phyloP scores from a whole-genome alignment of 2,888 invertebrate genomes.

The Eurytoma californica region DNA sequence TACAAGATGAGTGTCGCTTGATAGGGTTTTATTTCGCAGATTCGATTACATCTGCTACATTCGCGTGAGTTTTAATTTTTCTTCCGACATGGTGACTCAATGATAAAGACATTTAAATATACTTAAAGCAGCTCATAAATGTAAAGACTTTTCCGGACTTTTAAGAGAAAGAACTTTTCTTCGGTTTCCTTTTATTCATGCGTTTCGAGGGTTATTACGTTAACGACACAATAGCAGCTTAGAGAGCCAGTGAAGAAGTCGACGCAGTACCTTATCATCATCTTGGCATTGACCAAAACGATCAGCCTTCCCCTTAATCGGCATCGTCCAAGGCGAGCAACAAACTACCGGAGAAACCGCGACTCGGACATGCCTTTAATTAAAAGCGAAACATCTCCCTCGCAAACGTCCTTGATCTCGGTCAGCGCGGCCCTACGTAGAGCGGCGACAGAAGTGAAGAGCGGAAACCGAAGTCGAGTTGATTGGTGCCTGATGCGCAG shows the following conservation, averaged over 20 bases:
- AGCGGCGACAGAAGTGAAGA: constrained; percentile 63
- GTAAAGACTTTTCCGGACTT: no score
- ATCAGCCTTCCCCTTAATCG: no score
- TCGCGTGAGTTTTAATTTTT: constrained; percentile 38
- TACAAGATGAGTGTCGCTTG: constrained; percentile 22
- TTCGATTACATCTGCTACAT: constrained; percentile 53
- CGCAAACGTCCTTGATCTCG: constrained; percentile 23
- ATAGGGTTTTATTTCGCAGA: constrained; percentile 30
- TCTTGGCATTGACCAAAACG: no score
- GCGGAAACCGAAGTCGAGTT: constrained; percentile 47
- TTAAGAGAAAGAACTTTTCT: no score
- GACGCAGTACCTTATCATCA: no score
- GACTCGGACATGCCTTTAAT: background rate
- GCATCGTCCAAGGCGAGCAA: no score
- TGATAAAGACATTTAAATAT: background rate
- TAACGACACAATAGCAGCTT: no score
- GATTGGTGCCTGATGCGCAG: constrained; percentile 71
- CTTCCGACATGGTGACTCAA: background rate
- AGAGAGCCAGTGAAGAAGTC: no score
- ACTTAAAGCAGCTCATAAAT: background rate
- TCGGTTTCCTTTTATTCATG: no score
- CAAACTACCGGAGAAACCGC: background rate
- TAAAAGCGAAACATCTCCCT: background rate
- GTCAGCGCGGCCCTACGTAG: constrained; percentile 1
- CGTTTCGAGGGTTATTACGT: no score